Percentiles rank a stretch among this genome's conserved stretches.
phyloP scores from a whole-genome alignment of 2,113 vertebrate genomes.

The Nesogale talazaci region DNA sequence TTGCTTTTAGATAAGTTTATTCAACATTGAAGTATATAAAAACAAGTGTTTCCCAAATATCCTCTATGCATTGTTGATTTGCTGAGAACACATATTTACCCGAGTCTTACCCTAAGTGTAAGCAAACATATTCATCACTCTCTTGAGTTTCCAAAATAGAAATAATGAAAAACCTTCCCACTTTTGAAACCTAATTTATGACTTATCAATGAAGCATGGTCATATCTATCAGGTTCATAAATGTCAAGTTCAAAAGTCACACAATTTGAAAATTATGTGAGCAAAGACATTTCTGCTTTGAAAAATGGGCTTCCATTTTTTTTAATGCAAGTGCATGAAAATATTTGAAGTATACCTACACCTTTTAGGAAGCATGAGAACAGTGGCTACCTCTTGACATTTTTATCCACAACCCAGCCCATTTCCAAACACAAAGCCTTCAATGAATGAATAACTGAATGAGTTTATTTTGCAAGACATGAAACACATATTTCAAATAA shows the following conservation, averaged over 20 bases:
- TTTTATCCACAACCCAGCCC: neutral
- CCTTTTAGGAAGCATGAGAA: neutral
- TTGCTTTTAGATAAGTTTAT: neutral
- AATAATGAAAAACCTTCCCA: neutral
- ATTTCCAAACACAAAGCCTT: neutral
- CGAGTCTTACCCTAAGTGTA: neutral
- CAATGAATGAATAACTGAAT: neutral
- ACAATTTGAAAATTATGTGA: neutral
- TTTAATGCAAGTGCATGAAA: neutral
- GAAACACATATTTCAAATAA: neutral
- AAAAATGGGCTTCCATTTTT: neutral
- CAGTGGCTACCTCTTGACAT: neutral
- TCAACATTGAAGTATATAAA: neutral
- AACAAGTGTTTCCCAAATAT: neutral
- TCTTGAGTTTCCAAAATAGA: neutral
- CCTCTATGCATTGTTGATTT: neutral
- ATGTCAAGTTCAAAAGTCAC: neutral
- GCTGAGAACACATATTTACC: neutral
- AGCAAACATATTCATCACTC: neutral
- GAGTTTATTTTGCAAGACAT: neutral
- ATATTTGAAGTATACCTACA: neutral
- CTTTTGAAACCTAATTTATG: neutral
- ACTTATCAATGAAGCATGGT: neutral
- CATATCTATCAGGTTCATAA: neutral
- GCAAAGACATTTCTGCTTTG: neutral